phyloP scores from a whole-genome alignment of 2,888 invertebrate species.

The Machimus atricapillus region DNA sequence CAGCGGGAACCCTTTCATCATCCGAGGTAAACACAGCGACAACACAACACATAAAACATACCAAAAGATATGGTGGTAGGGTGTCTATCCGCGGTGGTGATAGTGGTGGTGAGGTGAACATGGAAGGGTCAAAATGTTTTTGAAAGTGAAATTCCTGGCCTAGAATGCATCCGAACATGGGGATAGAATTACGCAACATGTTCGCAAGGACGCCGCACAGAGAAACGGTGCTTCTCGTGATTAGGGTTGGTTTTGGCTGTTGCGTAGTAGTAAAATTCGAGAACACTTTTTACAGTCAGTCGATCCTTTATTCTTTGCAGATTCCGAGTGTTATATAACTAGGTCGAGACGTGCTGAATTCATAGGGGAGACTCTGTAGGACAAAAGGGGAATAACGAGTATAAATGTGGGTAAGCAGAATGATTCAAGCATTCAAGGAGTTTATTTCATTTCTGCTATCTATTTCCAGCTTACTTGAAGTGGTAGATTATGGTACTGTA shows the following conservation, averaged over 20 bases:
- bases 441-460: not conserved
- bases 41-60: not conserved
- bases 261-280: not conserved
- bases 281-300: not conserved
- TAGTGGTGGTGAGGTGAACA: not conserved
- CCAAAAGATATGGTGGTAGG: not conserved
- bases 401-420: not conserved
- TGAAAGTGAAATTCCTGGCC: not conserved
- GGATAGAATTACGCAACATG: conserved; percentile 3
- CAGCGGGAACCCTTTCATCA: not conserved
- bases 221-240: not conserved
- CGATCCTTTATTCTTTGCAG: not conserved
- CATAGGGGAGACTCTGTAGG: not conserved
- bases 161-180: not conserved
- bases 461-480: not conserved
- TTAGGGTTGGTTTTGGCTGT: not conserved
- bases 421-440: not conserved
- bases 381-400: not conserved
- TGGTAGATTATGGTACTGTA: not conserved
- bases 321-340: not conserved
- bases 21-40: not conserved
- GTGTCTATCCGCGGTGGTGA: not conserved
- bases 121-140: not conserved
- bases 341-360: not conserved
- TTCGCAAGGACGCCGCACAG: not conserved